Evolutionary conservation across 2,113 vertebrate species (phyloP).

Genomic region (Puma concolor): DNA sequence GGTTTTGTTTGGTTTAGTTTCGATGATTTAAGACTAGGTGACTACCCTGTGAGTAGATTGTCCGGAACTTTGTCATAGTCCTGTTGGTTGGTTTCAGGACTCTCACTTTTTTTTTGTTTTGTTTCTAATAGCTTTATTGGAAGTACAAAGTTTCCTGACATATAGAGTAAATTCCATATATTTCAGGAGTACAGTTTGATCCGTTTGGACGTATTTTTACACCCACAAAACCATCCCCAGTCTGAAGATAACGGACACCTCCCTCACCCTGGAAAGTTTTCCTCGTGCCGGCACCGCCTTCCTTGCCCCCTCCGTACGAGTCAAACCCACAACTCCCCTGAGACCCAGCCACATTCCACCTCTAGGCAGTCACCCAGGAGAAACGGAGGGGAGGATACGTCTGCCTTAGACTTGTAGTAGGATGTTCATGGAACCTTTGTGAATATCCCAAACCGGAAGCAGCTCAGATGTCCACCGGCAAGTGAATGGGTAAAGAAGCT

Average conservation of each 20-base stretch:
- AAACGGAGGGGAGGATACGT: background rate
- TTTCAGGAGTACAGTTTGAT: background rate
- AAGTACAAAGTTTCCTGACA: background rate
- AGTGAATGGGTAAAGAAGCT: background rate
- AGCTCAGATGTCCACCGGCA: background rate
- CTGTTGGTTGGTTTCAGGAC: background rate
- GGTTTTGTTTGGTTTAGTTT: background rate
- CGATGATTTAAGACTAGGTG: background rate
- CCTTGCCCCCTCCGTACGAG: too few species aligned
- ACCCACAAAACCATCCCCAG: background rate
- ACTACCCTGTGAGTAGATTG: background rate
- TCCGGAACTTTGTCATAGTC: background rate
- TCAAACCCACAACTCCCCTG: background rate
- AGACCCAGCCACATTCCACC: background rate
- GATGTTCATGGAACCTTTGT: background rate
- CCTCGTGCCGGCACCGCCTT: too few species aligned
- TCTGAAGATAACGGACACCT: background rate
- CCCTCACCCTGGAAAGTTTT: background rate
- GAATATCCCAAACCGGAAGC: background rate
- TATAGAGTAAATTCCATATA: background rate
- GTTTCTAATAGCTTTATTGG: background rate
- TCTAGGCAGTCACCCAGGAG: background rate
- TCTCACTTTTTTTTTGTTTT: background rate
- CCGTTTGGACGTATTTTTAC: background rate
- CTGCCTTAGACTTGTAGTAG: background rate